Percentiles rank a stretch among this genome's conserved stretches.
phyloP scores from a whole-genome alignment of 2,113 vertebrate species.

The Xenotilapia leptura region DNA sequence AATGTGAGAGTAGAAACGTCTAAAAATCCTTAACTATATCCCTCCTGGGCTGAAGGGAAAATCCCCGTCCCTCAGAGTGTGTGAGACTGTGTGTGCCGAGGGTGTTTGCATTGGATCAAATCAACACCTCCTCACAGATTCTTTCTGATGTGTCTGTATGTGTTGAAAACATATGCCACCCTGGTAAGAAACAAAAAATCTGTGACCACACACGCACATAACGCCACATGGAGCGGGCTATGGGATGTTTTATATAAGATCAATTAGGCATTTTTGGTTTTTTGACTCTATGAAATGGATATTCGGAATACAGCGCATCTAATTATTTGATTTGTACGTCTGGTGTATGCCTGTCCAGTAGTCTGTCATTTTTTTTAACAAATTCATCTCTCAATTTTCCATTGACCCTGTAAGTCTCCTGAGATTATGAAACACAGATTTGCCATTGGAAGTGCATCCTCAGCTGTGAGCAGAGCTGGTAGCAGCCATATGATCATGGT shows the following conservation, averaged over 20 bases:
- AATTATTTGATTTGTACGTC: background rate
- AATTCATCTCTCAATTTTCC: slow-evolving; percentile 11
- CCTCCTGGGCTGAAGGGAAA: slow-evolving; percentile 21
- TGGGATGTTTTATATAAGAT: background rate
- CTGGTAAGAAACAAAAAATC: background rate
- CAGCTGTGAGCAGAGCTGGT: slow-evolving; percentile 37
- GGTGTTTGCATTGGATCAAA: slow-evolving; percentile 24
- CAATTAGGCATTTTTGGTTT: background rate
- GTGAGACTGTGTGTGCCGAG: background rate
- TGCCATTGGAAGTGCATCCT: slow-evolving; percentile 31
- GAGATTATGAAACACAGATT: slow-evolving; percentile 30
- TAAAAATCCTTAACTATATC: slow-evolving; percentile 46
- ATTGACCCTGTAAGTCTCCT: background rate
- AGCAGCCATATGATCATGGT: slow-evolving; percentile 69
- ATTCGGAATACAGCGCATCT: background rate
- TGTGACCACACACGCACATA: slow-evolving; percentile 38
- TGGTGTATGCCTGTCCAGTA: background rate
- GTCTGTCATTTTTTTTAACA: background rate
- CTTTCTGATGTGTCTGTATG: slow-evolving; percentile 31
- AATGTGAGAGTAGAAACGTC: slow-evolving; percentile 4
- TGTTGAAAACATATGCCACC: slow-evolving; percentile 29
- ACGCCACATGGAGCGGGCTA: background rate
- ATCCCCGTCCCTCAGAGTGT: slow-evolving; percentile 16
- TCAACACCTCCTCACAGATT: slow-evolving; percentile 46
- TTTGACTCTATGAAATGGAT: background rate